Evolutionary conservation across 2,888 invertebrate species (phyloP), one percentile per base, ranked within the genome.

Genomic region (Rhingia campestris): DNA sequence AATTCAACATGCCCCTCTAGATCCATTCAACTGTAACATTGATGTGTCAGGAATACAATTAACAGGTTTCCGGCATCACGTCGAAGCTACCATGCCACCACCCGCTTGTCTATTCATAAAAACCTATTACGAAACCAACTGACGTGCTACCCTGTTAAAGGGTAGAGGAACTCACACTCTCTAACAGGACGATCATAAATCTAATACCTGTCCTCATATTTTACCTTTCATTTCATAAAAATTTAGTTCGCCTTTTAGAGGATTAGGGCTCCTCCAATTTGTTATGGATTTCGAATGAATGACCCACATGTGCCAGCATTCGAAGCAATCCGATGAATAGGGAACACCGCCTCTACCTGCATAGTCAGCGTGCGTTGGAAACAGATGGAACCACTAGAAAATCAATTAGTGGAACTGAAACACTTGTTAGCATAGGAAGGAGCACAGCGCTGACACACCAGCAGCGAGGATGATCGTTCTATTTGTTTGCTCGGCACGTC

Each of bases 321-420:
- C 22, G 22, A 22, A 10, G 22, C 10, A 2, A 59, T 37, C 37
- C n/a, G n/a, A 6, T 39, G 9, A 33, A 14, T 12, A 33, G 43
- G 49, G 7, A 30, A 41, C 22, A 30, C 4, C 43, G 10, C 39
- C 32, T 54, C 61, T 76, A 76, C 76, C 76, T 76, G 76, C 76
- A 61, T 61, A 32, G 43, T 54, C 41, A 41, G 22, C 22, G 37
- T 39, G 39, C 30, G 10, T 14, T 12, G 32, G 7, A 33, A 75
- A 76, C 76, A 76, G 76, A 76, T 76, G 76, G 59, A 61, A 76
- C 67, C 69, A 76, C 76, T 76, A 76, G 76, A 76, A 54, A 76
- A 69, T 76, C 76, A 76, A 76, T 76, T 69, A 54, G 69, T 76
- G 54, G 67, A 69, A 76, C 76, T 47, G 66, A 66, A 54, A 67